phyloP scores from a whole-genome alignment of 2,113 vertebrate species.

The Pseudorasbora parva region DNA sequence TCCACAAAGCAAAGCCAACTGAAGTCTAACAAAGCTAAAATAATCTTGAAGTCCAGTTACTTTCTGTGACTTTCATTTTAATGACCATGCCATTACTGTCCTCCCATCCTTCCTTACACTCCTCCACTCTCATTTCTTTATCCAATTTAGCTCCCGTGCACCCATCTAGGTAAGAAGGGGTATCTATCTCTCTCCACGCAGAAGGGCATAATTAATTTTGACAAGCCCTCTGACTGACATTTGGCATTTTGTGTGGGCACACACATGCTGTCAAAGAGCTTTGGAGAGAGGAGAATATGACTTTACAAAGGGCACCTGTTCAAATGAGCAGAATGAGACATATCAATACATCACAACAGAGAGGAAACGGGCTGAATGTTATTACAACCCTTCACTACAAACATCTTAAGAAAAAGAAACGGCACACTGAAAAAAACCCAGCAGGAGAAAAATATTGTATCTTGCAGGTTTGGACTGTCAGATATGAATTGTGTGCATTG shows the following conservation, averaged over 20 bases:
- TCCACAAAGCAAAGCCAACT: background rate
- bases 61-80: slow-evolving; percentile 12
- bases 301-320: slow-evolving; percentile 53
- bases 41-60: slow-evolving; percentile 13
- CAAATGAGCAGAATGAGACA: slow-evolving; percentile 36
- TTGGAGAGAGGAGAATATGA: slow-evolving; percentile 16
- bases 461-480: background rate
- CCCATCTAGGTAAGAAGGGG: slow-evolving; percentile 8
- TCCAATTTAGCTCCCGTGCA: slow-evolving; percentile 13
- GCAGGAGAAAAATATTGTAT: background rate
- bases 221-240: slow-evolving; percentile 54
- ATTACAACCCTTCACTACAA: slow-evolving; percentile 19
- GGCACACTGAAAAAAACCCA: background rate
- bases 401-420: slow-evolving; percentile 21
- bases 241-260: slow-evolving; percentile 63
- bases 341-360: slow-evolving; percentile 25
- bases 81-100: slow-evolving; percentile 13
- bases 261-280: slow-evolving; percentile 20
- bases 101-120: background rate
- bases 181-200: slow-evolving; percentile 7
- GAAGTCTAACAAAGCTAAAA: background rate
- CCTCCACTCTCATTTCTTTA: background rate
- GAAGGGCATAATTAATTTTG: slow-evolving; percentile 63
- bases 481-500: background rate
- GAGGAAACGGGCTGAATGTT: slow-evolving; percentile 11